Conservation (phyloP, 2,113 vertebrate genomes). For the Platysternon megacephalum region DNA sequence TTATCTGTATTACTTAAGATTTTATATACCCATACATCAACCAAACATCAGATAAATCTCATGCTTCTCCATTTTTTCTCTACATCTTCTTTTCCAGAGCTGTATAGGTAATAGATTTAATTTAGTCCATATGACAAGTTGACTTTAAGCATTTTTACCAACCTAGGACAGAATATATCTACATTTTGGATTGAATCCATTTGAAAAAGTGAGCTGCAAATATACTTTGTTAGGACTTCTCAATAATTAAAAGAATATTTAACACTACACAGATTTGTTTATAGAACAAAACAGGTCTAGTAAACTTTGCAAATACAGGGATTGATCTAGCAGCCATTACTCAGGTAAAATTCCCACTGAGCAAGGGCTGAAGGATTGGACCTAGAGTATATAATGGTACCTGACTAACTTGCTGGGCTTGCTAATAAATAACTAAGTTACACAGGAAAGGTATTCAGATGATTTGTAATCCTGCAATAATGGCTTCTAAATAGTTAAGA, state of each 20-base stretch:
- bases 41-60: conserved; percentile 84
- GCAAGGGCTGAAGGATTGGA: not conserved
- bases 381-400: conserved; percentile 6
- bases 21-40: conserved; percentile 85
- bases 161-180: conserved; percentile 72
- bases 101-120: conserved; percentile 80
- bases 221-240: not conserved
- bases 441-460: conserved; percentile 72
- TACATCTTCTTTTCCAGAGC: conserved; percentile 70
- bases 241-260: not conserved
- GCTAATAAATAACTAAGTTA: conserved; percentile 69
- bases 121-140: conserved; percentile 81
- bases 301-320: conserved; percentile 12
- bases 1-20: conserved; percentile 88
- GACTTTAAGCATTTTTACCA: conserved; percentile 81
- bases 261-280: not conserved
- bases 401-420: conserved; percentile 61
- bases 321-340: not conserved
- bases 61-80: conserved; percentile 59
- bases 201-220: conserved; percentile 56
- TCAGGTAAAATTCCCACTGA: not conserved
- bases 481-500: conserved; percentile 84
- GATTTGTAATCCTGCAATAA: conserved; percentile 80
- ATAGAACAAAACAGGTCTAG: conserved; percentile 13
- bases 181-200: conserved; percentile 74